Evolutionary conservation across 1,140 invertebrate species (phyloP), one percentile per base, ranked within the genome.

Genomic region (Diachasmimorpha longicaudata): DNA sequence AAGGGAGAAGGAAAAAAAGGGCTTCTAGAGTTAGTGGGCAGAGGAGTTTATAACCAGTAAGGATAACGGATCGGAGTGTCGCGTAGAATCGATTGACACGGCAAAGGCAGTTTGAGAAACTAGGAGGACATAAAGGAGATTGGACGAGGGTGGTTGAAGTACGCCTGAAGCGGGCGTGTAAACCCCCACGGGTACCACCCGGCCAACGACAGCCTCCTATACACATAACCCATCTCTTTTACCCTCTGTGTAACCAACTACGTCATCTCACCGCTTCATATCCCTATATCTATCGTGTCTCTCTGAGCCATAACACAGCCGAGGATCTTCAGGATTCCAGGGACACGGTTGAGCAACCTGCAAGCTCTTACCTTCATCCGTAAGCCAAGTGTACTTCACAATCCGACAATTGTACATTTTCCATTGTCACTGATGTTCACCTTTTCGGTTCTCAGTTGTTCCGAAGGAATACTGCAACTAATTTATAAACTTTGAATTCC

Each of bases 121-220:
- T 81, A 71, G 76, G 36, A 78, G 79, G 78, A 79, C 80, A 84
- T 85, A 84, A 85, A 85, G 79, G 79, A 84, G 82, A 85, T 85
- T 85, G 84, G 82, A 84, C 81, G 83, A 81, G 82, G 77, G 77
- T 77, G 70, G 67, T 68, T 70, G 67, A 58, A 68, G 67, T 8
- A 75, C 48, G 63, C 55, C 39, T 48, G n/a, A 37, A 70, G 72
- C 21, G 36, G 80, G 75, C 75, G 67, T 80, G 77, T 82, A 82
- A 82, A 84, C 72, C 48, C 63, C 42, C 63, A 11, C 44, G 66
- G 25, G 46, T 10, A 16, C 21, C 37, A 55, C 73, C 74, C 31
- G 16, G 19, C 42, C 19, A 48, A 42, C 52, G 3, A 16, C 52
- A 10, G 25, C 14, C 37, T 37, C 44, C 14, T 36, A 70, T 31